A percentile compares a stretch with the other conserved stretches of the same genome.
Conservation (phyloP, 2,113 vertebrate genomes). For the Hippocampus guttulatus region DNA sequence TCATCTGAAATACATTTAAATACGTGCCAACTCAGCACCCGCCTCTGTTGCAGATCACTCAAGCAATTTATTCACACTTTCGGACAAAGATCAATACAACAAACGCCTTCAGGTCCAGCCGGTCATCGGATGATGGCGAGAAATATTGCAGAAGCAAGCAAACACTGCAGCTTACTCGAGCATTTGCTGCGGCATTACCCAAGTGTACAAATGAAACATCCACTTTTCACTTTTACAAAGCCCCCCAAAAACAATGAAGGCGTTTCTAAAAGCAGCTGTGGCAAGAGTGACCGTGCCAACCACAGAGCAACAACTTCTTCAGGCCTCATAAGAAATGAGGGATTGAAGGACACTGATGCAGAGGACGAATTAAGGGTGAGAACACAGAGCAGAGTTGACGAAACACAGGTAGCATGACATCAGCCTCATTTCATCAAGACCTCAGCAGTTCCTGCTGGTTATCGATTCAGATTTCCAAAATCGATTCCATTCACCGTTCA, state of each 20-base stretch:
- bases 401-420: conserved; percentile 25
- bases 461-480: too few relatives aligned
- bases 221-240: conserved; percentile 31
- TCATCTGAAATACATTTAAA: conserved; percentile 4
- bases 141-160: conserved; percentile 2
- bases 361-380: conserved; percentile 23
- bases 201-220: not conserved
- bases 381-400: not conserved
- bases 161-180: not conserved
- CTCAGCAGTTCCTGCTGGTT: conserved; percentile 1
- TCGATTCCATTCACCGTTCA: too few relatives aligned
- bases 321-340: conserved; percentile 22
- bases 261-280: conserved; percentile 34
- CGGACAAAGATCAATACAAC: conserved; percentile 18
- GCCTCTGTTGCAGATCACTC: conserved; percentile 6
- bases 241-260: conserved; percentile 32
- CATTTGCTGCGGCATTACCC: not conserved
- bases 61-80: conserved; percentile 3
- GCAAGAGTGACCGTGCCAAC: conserved; percentile 16
- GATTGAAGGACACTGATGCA: conserved; percentile 15
- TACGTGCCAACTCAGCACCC: conserved; percentile 21
- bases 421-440: conserved; percentile 20
- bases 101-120: conserved; percentile 2
- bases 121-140: conserved; percentile 1
- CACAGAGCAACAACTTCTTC: conserved; percentile 41